phyloP scores from a whole-genome alignment of 2,797 vertebrate species.

The Neomorphus geoffroyi region DNA sequence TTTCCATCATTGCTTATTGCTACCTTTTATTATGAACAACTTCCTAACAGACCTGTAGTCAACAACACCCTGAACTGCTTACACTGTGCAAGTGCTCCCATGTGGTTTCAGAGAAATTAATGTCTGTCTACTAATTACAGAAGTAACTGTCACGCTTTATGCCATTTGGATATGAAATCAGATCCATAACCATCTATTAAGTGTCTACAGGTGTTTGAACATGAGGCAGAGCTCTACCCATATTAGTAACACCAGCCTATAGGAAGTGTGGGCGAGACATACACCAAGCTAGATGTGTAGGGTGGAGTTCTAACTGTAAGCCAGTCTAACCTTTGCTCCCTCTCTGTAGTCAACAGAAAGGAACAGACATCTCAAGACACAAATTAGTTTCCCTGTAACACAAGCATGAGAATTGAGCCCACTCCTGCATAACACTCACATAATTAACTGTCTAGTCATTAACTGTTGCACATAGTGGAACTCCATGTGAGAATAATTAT shows the following conservation, averaged over 20 bases:
- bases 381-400: background rate
- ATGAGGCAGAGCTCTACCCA: background rate
- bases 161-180: background rate
- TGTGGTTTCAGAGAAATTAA: background rate
- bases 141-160: background rate
- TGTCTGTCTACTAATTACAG: background rate
- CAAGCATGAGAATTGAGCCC: background rate
- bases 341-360: background rate
- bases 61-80: background rate
- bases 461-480: background rate
- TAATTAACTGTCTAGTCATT: conserved; percentile 7
- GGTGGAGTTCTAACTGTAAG: background rate
- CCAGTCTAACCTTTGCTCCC: background rate
- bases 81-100: background rate
- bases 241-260: background rate
- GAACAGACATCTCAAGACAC: background rate
- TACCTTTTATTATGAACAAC: background rate
- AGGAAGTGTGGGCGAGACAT: accelerated
- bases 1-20: background rate
- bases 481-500: background rate
- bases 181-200: background rate
- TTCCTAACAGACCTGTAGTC: background rate
- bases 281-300: background rate
- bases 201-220: background rate
- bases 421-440: background rate